These are phyloP conservation scores for Oscheius sp. DNA, from an alignment of 1,140 invertebrate genomes.

Conservation along the genomic window DNA sequence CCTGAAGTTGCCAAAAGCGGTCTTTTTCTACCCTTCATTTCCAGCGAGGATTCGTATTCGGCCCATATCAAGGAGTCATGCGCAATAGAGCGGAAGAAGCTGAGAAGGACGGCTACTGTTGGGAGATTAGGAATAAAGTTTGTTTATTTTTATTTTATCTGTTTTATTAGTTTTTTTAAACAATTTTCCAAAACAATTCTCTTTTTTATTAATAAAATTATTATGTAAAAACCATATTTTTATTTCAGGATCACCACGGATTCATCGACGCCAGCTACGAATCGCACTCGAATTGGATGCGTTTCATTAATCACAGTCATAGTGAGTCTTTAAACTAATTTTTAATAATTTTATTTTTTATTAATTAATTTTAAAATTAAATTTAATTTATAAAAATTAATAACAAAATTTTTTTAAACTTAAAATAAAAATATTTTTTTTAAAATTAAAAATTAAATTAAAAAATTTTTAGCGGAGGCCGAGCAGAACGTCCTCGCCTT, in stretches of 20 bases:
- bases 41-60: slow-evolving; percentile 15
- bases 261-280: slow-evolving; percentile 5
- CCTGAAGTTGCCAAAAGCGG: too few relatives aligned
- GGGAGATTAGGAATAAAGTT: slow-evolving; percentile 1
- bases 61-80: slow-evolving; percentile 14
- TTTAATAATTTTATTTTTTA: not conserved
- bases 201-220: too few relatives aligned
- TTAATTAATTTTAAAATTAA: not conserved
- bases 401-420: too few relatives aligned
- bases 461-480: not conserved
- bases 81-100: not conserved
- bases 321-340: not conserved
- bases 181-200: not conserved
- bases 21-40: not conserved
- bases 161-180: not conserved
- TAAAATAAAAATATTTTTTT: too few relatives aligned
- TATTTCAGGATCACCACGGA: not conserved
- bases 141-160: not conserved
- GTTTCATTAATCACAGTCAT: slow-evolving; percentile 8
- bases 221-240: too few relatives aligned
- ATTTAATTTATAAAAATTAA: too few relatives aligned
- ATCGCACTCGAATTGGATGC: slow-evolving; percentile 14
- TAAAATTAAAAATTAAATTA: too few relatives aligned
- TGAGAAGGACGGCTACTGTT: slow-evolving; percentile 1
- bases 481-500: slow-evolving; percentile 19